Base-by-base conservation (phyloP, 2,113 vertebrate species). In the Nettapus auritus region DNA sequence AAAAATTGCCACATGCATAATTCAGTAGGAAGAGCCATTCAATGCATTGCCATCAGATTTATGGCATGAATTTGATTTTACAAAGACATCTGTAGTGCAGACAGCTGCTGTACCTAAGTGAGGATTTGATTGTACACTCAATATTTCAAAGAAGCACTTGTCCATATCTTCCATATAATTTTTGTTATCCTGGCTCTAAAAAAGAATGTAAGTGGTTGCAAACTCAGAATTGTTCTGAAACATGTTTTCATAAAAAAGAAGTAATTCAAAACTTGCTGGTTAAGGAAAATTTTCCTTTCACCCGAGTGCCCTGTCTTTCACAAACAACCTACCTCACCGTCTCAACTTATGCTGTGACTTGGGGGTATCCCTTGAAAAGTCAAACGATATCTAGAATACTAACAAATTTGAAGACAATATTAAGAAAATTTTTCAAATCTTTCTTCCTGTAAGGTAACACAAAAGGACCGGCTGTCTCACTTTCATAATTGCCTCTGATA, bases 61-160 rank as follows among this genome's bases (percentile, higher is more conserved):
- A 71, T 82, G 74, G 68, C 69, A 82, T 55, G 82, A 80, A 93
- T 95, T 74, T 91, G 89, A 91, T 89, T 94, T 88, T 83, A 90
- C 68, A 91, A 83, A 96, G 88, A 83, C 94, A 89, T 85, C 90
- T 95, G 92, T 91, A 95, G 94, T 82, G 85, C 86, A 95, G 88
- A 88, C 91, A 96, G 93, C 96, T 96, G 94, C 89, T 93, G 81
- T 86, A 97, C 89, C 91, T 96, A 94, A 94, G 69, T 48, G 83
- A 93, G 69, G 33, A 50, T 71, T 93, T 88, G 94, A 93, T 64
- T 93, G 90, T 94, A 75, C 80, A 81, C 86, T 95, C 9, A 4
- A 86, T 93, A 80, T 90, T 88, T 83, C 68, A 71, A 93, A 91
- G 60, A 96, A 29, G 82, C 88, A 70, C 82, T 89, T 95, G 59